Evolutionary conservation across 2,797 vertebrate species (phyloP).

Genomic region (Sebastes flavidus): DNA sequence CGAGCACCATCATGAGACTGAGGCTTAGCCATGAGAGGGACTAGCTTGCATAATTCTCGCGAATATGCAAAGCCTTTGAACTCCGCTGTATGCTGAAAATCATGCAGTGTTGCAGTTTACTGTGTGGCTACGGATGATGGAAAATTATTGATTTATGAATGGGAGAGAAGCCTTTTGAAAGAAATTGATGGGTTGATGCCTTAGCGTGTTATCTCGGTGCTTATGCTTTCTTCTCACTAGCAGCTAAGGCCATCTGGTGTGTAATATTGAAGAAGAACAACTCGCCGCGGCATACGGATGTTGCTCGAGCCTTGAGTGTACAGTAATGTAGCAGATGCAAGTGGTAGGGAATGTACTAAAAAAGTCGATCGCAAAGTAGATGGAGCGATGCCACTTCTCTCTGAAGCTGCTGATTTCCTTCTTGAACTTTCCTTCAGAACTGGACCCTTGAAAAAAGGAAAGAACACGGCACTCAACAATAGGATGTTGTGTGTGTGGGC

Average conservation of each 20-base stretch:
- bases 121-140: conserved; percentile 44
- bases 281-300: conserved; percentile 20
- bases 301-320: background rate
- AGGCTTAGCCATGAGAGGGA: conserved; percentile 70
- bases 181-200: conserved; percentile 53
- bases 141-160: conserved; percentile 68
- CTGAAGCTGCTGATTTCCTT: conserved; percentile 27
- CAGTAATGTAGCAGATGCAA: background rate
- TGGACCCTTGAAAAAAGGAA: conserved; percentile 28
- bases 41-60: conserved; percentile 62
- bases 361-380: background rate
- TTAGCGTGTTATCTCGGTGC: conserved; percentile 24
- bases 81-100: conserved; percentile 42
- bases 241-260: conserved; percentile 48
- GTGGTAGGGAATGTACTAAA: background rate
- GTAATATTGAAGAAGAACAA: conserved; percentile 17
- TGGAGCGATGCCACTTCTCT: conserved; percentile 12
- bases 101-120: conserved; percentile 52
- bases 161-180: conserved; percentile 28
- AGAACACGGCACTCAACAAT: conserved; percentile 39
- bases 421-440: conserved; percentile 39
- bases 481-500: conserved; percentile 44
- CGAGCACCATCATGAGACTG: conserved; percentile 65
- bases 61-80: conserved; percentile 71
- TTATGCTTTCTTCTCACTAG: conserved; percentile 41